These are phyloP conservation scores for Lepidochrysops patricia DNA, from an alignment of 2,888 invertebrate genomes.

Conservation along the genomic window DNA sequence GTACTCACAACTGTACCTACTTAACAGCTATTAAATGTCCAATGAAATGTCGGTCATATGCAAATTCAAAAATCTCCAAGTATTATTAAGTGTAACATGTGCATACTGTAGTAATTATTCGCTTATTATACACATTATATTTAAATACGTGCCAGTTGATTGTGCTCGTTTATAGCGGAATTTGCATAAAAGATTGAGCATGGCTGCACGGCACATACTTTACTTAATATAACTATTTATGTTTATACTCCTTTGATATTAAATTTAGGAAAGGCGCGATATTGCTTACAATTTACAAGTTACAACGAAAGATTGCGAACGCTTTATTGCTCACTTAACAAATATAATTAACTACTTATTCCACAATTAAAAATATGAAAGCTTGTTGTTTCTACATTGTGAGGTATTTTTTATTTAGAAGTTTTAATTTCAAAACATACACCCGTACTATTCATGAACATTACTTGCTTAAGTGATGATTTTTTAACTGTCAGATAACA, in stretches of 20 bases:
- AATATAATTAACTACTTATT: too few relatives aligned
- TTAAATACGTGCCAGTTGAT: slow-evolving; percentile 20
- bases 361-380: too few relatives aligned
- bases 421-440: too few relatives aligned
- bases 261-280: too few relatives aligned
- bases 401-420: too few relatives aligned
- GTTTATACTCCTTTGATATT: not conserved
- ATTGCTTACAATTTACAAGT: too few relatives aligned
- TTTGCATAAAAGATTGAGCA: slow-evolving; percentile 34
- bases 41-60: not conserved
- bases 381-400: too few relatives aligned
- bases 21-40: not conserved
- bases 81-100: slow-evolving; percentile 13
- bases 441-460: too few relatives aligned
- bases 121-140: slow-evolving; percentile 25
- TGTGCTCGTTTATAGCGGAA: slow-evolving; percentile 19
- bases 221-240: slow-evolving; percentile 6
- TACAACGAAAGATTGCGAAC: too few relatives aligned
- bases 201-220: slow-evolving; percentile 20
- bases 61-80: not conserved
- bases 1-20: not conserved
- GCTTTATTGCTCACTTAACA: too few relatives aligned
- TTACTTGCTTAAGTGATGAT: too few relatives aligned
- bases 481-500: too few relatives aligned
- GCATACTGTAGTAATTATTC: slow-evolving; percentile 25